Evolutionary conservation across 2,113 vertebrate species (phyloP), one percentile per base, ranked within the genome.

Genomic region (Fregata magnificens): DNA sequence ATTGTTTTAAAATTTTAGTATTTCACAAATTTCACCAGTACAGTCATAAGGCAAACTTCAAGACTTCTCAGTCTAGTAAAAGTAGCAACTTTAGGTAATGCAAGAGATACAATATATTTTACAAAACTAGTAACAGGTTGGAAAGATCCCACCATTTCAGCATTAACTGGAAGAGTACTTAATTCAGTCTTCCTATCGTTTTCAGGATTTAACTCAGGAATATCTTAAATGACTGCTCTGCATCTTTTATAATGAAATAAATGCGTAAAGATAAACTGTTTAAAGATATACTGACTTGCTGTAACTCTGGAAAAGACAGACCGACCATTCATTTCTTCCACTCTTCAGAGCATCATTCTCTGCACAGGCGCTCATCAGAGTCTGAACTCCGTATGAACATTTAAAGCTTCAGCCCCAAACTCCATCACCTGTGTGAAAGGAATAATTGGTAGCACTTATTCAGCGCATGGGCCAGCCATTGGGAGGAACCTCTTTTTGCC

Each of bases 11-110:
- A 86, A 65, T 59, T 11, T 58, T 40, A 45, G 47, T 65, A 31
- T 79, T 93, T 82, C 89, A 47, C 42, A 56, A 34, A 40, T 19
- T 61, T 87, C 61, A 77, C 34, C 32, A 34, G 45, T 87, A 91
- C 45, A 56, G 40, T 49, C 93, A 72, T 78, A 91, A 95, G 69
- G 34, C 65, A 93, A 87, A 93, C 36, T 96, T 93, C n/a, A 50
- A 80, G 70, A 78, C 82, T 96, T 56, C 58, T 85, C 50, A 6
- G 14, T 44, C 76, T 62, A 19, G 49, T 73, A 63, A 92, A 92
- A 94, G n/a, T 83, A 91, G 89, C 44, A 65, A 62, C 70, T 86
- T 91, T 45, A 91, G 49, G 80, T 66, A 83, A 45, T 73, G 85
- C 81, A 69, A 72, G 79, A 93, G 72, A 92, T 93, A 83, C 74